Evolutionary conservation across 2,797 vertebrate genomes (phyloP).

Genomic region (Brotula barbata): DNA sequence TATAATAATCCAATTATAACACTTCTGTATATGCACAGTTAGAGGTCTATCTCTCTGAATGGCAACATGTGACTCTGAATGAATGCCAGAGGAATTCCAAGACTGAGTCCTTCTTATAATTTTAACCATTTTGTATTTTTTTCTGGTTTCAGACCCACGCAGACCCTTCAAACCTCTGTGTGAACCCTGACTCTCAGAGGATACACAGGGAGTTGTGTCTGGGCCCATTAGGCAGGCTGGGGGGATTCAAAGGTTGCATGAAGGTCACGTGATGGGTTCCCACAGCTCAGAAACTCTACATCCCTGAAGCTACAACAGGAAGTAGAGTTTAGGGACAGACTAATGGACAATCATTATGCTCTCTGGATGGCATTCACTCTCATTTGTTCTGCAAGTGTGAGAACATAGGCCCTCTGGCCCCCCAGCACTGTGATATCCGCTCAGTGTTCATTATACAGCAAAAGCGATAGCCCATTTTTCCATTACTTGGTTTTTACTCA

Average conservation of each 20-base stretch:
- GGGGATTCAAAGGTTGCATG: slow-evolving; percentile 47
- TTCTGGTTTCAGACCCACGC: slow-evolving; percentile 2
- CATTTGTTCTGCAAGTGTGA: slow-evolving; percentile 66
- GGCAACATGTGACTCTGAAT: not conserved
- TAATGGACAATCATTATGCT: slow-evolving; percentile 69
- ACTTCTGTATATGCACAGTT: too few relatives aligned
- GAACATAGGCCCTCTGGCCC: slow-evolving; percentile 59
- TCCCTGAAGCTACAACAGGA: slow-evolving; percentile 69
- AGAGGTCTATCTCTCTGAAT: too few relatives aligned
- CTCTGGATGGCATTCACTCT: slow-evolving; percentile 58
- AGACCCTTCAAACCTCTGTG: slow-evolving; percentile 34
- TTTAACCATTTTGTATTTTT: slow-evolving; percentile 6
- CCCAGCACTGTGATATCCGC: slow-evolving; percentile 68
- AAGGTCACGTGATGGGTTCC: slow-evolving; percentile 59
- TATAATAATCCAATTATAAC: too few relatives aligned
- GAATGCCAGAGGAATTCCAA: not conserved
- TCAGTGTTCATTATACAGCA: slow-evolving; percentile 72
- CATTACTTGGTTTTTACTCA: slow-evolving; percentile 76
- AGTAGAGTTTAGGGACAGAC: slow-evolving; percentile 59
- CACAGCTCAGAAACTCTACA: slow-evolving; percentile 54
- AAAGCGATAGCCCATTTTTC: slow-evolving; percentile 72
- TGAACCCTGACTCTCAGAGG: slow-evolving; percentile 51
- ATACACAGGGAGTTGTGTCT: slow-evolving; percentile 60
- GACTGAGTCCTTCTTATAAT: not conserved
- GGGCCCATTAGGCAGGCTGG: slow-evolving; percentile 39